Conservation (phyloP, 2,888 invertebrate genomes). For the Lacanobia oleracea region DNA sequence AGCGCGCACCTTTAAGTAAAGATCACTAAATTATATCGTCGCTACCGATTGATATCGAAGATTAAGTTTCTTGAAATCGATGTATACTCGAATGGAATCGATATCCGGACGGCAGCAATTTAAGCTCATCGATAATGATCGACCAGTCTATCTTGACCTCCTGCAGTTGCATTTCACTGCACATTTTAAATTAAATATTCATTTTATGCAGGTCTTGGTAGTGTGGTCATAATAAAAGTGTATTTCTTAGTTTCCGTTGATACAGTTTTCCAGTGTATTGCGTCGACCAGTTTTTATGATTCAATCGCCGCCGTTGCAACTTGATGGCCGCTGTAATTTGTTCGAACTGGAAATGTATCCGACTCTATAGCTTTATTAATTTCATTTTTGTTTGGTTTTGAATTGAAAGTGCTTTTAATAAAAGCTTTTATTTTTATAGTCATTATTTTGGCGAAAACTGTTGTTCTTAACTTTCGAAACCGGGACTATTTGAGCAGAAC, state of each 20-base stretch:
- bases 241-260: slow-evolving; percentile 62
- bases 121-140: slow-evolving; percentile 63
- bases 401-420: not conserved
- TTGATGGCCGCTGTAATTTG: slow-evolving; percentile 46
- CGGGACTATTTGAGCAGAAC: not conserved
- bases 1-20: slow-evolving; percentile 36
- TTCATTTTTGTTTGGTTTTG: slow-evolving; percentile 13
- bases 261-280: slow-evolving; percentile 61
- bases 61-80: slow-evolving; percentile 64
- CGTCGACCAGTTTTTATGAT: slow-evolving; percentile 60
- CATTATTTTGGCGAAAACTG: not conserved
- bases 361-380: slow-evolving; percentile 24
- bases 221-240: slow-evolving; percentile 55
- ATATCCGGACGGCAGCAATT: slow-evolving; percentile 65
- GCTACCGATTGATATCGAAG: slow-evolving; percentile 61
- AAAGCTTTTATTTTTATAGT: too few relatives aligned
- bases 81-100: slow-evolving; percentile 55
- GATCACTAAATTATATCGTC: slow-evolving; percentile 53
- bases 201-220: slow-evolving; percentile 51
- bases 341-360: slow-evolving; percentile 44
- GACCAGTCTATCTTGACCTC: slow-evolving; percentile 32
- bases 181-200: slow-evolving; percentile 26
- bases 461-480: not conserved
- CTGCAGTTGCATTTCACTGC: slow-evolving; percentile 22
- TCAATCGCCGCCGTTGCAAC: slow-evolving; percentile 55